phyloP scores from a whole-genome alignment of 2,888 invertebrate genomes.

The Mimumesa dahlbomi region DNA sequence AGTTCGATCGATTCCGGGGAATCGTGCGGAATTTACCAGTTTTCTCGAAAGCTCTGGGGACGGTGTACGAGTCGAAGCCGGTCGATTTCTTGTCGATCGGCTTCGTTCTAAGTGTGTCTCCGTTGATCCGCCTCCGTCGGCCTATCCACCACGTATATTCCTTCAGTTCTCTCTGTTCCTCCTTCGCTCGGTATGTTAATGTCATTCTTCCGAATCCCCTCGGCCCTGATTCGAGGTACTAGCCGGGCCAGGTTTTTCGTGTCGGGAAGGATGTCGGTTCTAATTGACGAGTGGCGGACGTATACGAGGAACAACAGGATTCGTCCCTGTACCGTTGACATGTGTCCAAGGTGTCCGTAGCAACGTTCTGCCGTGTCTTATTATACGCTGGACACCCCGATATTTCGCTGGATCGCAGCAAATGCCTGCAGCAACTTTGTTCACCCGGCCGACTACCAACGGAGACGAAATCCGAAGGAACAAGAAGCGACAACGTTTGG shows the following conservation, averaged over 20 bases:
- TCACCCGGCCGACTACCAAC: no score
- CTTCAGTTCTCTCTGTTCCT: conserved; percentile 15
- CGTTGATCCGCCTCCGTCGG: conserved; percentile 1
- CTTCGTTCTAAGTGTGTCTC: neutral
- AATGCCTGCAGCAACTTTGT: conserved; percentile 36
- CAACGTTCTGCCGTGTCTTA: conserved; percentile 70
- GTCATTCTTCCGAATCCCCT: conserved; percentile 72
- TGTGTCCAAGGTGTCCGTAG: conserved; percentile 75
- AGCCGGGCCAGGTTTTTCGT: conserved; percentile 73
- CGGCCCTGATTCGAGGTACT: conserved; percentile 69
- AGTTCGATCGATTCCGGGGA: conserved; percentile 65
- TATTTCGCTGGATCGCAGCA: conserved; percentile 64
- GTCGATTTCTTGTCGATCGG: conserved; percentile 57
- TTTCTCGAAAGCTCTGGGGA: conserved; percentile 60
- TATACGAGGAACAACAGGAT: conserved; percentile 52
- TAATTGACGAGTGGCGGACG: conserved; percentile 75
- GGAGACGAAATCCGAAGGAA: conserved; percentile 18
- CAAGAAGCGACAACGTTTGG: conserved; percentile 34
- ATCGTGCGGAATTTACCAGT: conserved; percentile 61
- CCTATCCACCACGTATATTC: conserved; percentile 3
- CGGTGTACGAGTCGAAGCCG: conserved; percentile 8
- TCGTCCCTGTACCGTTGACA: conserved; percentile 60
- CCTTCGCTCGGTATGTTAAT: conserved; percentile 71
- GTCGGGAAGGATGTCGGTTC: conserved; percentile 69
- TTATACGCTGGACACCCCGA: conserved; percentile 69